A percentile compares a stretch with the other conserved stretches of the same genome.
These are phyloP conservation scores for Caiman crocodilus DNA, from an alignment of 2,797 vertebrate species.

Conservation along the genomic window DNA sequence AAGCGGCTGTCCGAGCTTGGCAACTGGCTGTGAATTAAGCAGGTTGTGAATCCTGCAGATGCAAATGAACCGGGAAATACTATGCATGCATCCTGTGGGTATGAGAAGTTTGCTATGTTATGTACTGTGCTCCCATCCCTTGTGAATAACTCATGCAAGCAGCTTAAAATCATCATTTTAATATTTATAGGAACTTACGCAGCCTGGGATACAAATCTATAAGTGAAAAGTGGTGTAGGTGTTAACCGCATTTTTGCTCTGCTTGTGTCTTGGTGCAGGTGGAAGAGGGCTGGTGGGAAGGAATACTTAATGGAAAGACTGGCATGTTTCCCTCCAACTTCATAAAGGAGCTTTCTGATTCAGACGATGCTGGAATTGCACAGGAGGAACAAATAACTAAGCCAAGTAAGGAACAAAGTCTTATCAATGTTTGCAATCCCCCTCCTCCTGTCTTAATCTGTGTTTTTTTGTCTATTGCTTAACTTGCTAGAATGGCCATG, in stretches of 20 bases:
- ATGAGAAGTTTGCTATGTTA: neutral
- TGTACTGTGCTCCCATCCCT: neutral
- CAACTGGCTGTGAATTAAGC: no score
- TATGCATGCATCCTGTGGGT: neutral
- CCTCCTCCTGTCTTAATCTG: neutral
- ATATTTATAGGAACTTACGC: neutral
- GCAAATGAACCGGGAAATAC: neutral
- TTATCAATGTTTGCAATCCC: neutral
- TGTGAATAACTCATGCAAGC: neutral
- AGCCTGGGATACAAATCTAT: no score
- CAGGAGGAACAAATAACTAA: conserved; percentile 90
- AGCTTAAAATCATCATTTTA: neutral
- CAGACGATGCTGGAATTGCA: conserved; percentile 85
- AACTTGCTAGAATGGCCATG: neutral
- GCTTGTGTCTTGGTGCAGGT: conserved; percentile 82
- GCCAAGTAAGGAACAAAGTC: conserved; percentile 86
- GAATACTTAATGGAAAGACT: conserved; percentile 91
- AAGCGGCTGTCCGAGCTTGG: no score
- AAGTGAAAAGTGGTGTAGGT: neutral
- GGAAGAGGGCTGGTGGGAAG: conserved; percentile 99
- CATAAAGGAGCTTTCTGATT: conserved; percentile 91
- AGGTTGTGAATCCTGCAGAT: no score
- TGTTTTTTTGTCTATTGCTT: neutral
- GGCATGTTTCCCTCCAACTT: conserved; percentile 99
- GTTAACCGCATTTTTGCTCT: neutral